Evolutionary conservation across 2,888 invertebrate genomes (phyloP), one percentile per base, ranked within the genome.

Genomic region (Ormyrus nitidulus): DNA sequence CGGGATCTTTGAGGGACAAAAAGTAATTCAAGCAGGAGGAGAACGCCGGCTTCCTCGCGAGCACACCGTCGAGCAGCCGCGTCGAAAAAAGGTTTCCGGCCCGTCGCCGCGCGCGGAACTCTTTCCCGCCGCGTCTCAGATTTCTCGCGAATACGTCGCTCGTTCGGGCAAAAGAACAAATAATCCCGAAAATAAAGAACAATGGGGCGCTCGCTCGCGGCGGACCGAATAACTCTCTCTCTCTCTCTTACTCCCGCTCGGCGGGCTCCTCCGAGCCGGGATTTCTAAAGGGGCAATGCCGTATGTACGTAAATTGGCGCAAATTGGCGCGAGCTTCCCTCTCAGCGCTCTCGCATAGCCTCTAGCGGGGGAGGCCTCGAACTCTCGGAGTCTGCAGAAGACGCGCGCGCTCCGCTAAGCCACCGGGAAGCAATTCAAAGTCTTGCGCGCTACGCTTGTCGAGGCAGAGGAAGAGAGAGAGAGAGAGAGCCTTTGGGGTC

Each of bases 361-460:
- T 65, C 58, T 61, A 71, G 82, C 69, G 66, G 77, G 74, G 53
- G 72, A 77, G 82, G 79, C 81, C 19, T 64, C 58, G 66, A 51
- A 61, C 51, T 59, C 64, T 11, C 65, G 10, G 82, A 85, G 79
- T 83, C 86, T 88, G 87, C 86, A 84, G 85, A 86, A 87, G 86
- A 89, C 88, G 34, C 59, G 59, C n/a, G 59, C 34, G 72, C 54
- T 13, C 51, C n/a, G 87, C 87, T 89, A 89, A 90, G 89, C 89
- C 88, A 88, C 87, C 86, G 87, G 88, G 88, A 88, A 89, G 89
- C 89, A 89, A 90, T 90, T 90, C 89, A 86, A 88, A 89, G 87
- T 86, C 87, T 85, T 86, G 83, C 84, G 84, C 85, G 83, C 85
- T 81, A n/a, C 56, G 49, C 58, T 48, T 83, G 86, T 85, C 86